Conservation (phyloP, 2,888 invertebrate species). For the Melanostoma scalare region DNA sequence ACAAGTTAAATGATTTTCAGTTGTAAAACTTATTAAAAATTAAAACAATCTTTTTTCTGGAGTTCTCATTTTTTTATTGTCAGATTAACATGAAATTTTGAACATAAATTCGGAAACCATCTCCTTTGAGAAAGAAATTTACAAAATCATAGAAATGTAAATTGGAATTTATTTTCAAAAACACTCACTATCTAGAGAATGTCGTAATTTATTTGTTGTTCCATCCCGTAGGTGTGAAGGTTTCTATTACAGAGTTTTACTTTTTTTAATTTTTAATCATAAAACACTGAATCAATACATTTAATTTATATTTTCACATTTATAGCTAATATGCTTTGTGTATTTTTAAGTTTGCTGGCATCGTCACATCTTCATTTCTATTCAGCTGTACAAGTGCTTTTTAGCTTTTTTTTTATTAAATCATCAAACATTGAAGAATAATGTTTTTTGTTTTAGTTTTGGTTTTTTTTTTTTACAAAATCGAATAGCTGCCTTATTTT, state of each 20-base stretch:
- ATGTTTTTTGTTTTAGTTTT: slow-evolving; percentile 7
- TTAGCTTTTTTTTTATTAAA: slow-evolving; percentile 4
- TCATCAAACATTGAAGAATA: slow-evolving; percentile 41
- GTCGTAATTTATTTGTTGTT: slow-evolving; percentile 14
- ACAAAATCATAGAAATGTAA: slow-evolving; percentile 3
- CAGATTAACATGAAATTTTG: slow-evolving; percentile 59
- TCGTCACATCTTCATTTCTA: slow-evolving; percentile 27
- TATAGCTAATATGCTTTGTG: slow-evolving; percentile 4
- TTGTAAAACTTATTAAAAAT: neutral
- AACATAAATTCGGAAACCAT: slow-evolving; percentile 40
- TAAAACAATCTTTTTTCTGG: slow-evolving; percentile 31
- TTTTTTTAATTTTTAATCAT: slow-evolving; percentile 48
- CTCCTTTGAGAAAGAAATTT: slow-evolving; percentile 12
- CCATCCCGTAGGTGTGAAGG: neutral
- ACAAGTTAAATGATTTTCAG: neutral
- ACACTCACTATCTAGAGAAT: slow-evolving; percentile 65
- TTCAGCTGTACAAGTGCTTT: slow-evolving; percentile 71
- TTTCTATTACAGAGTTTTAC: slow-evolving; percentile 31
- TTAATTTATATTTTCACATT: slow-evolving; percentile 25
- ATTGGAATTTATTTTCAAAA: slow-evolving; percentile 22
- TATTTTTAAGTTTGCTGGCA: slow-evolving; percentile 30
- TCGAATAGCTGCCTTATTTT: slow-evolving; percentile 62
- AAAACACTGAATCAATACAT: slow-evolving; percentile 56
- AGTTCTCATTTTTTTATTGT: slow-evolving; percentile 60
- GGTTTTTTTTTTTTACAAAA: slow-evolving; percentile 51